Percentiles rank a stretch among this genome's conserved stretches.
phyloP scores from a whole-genome alignment of 2,888 invertebrate species.

The Adelphocoris suturalis region DNA sequence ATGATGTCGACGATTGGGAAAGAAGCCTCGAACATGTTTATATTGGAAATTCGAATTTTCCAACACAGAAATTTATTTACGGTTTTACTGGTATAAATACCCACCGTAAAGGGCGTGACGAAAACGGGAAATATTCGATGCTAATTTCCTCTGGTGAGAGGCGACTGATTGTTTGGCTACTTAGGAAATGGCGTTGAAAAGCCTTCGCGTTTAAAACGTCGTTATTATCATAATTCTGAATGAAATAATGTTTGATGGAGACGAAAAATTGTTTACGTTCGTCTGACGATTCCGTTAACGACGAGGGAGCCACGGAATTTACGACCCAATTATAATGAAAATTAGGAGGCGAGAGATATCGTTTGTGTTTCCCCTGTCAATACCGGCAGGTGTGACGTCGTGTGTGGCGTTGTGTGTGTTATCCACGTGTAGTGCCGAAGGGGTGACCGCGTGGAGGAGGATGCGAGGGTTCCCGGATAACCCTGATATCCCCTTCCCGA shows the following conservation, averaged over 20 bases:
- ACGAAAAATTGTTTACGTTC: background rate
- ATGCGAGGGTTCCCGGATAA: background rate
- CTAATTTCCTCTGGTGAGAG: too few relatives aligned
- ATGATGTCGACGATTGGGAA: too few relatives aligned
- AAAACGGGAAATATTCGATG: too few relatives aligned
- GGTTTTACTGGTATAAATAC: too few relatives aligned
- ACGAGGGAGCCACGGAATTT: background rate
- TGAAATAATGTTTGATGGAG: slow-evolving; percentile 2
- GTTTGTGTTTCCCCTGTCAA: slow-evolving; percentile 13
- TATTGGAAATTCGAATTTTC: too few relatives aligned
- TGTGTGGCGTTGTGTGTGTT: background rate
- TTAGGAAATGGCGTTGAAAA: slow-evolving; percentile 25
- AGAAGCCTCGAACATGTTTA: too few relatives aligned
- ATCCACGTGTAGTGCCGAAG: background rate
- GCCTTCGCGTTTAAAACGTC: slow-evolving; percentile 6
- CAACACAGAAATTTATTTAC: too few relatives aligned
- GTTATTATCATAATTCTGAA: slow-evolving; percentile 5
- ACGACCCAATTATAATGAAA: slow-evolving; percentile 34
- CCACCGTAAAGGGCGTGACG: too few relatives aligned
- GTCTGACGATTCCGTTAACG: background rate
- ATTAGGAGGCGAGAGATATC: background rate
- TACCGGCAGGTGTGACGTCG: background rate
- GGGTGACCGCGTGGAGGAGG: background rate
- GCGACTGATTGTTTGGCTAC: background rate
- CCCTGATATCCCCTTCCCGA: background rate